A percentile compares a stretch with the other conserved stretches of the same genome.
Evolutionary conservation across 2,888 invertebrate species (phyloP).

Genomic region (Microplitis manilae): DNA sequence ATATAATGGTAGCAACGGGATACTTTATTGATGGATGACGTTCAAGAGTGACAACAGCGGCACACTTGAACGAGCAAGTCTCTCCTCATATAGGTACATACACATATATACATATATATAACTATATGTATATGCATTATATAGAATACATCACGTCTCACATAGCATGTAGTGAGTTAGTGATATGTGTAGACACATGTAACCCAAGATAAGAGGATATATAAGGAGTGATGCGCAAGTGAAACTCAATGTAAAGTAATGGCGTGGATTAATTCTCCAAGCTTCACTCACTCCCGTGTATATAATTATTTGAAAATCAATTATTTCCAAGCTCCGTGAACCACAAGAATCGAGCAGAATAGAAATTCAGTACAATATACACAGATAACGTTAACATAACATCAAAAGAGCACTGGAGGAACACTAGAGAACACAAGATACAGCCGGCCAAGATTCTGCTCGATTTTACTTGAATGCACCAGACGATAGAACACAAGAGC

Average conservation of each 20-base stretch:
- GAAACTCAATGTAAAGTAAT: conserved; percentile 18
- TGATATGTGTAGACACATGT: conserved; percentile 4
- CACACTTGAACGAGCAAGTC: conserved; percentile 29
- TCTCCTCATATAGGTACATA: conserved; percentile 16
- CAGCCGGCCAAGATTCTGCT: neutral
- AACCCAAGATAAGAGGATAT: conserved; percentile 6
- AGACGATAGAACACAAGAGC: neutral
- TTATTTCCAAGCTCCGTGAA: conserved; percentile 7
- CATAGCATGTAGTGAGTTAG: neutral
- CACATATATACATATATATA: neutral
- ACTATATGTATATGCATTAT: neutral
- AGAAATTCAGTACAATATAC: neutral
- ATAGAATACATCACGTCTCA: conserved; percentile 1
- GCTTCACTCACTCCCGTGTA: neutral
- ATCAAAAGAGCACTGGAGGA: neutral
- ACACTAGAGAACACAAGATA: neutral
- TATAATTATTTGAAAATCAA: conserved; percentile 19
- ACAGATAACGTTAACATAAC: neutral
- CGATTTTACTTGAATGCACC: neutral
- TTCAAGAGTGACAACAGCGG: conserved; percentile 47
- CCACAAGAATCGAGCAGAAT: neutral
- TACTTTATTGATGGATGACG: conserved; percentile 52
- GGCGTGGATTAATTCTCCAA: conserved; percentile 18
- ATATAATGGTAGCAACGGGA: conserved; percentile 13
- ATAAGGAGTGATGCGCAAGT: neutral